phyloP scores from a whole-genome alignment of 2,888 invertebrate species.

The Drosophila limbata region DNA sequence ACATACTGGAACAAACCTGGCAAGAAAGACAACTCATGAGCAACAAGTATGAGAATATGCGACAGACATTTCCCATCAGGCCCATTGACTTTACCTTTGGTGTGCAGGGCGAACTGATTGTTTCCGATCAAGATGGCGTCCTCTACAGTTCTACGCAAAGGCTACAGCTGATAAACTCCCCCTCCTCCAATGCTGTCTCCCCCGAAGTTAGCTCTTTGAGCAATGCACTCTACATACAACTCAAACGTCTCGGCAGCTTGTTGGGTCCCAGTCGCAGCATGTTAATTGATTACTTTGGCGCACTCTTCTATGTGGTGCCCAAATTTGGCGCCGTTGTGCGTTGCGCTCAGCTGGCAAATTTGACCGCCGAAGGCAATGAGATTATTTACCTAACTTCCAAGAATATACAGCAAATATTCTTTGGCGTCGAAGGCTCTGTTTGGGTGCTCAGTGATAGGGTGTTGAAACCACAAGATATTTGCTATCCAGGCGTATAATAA shows the following conservation, averaged over 20 bases:
- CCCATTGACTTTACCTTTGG: slow-evolving; percentile 81
- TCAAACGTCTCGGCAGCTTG: slow-evolving; percentile 72
- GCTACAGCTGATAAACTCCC: slow-evolving; percentile 24
- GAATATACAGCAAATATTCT: slow-evolving; percentile 83
- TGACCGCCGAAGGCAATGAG: slow-evolving; percentile 82
- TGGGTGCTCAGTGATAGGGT: slow-evolving; percentile 83
- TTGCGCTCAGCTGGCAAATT: slow-evolving; percentile 64
- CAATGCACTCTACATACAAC: slow-evolving; percentile 32
- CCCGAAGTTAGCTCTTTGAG: neutral
- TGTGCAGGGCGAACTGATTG: slow-evolving; percentile 68
- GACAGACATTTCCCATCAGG: slow-evolving; percentile 72
- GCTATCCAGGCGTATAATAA: slow-evolving; percentile 64
- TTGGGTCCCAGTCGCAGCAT: slow-evolving; percentile 78
- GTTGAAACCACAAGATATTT: slow-evolving; percentile 79
- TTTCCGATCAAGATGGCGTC: slow-evolving; percentile 78
- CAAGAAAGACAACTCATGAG: slow-evolving; percentile 62
- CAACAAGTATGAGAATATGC: slow-evolving; percentile 73
- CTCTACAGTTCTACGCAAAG: slow-evolving; percentile 59
- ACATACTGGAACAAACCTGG: slow-evolving; percentile 82
- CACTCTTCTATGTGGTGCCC: slow-evolving; percentile 81
- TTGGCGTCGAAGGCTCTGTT: slow-evolving; percentile 76
- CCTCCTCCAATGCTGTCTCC: neutral
- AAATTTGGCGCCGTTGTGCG: slow-evolving; percentile 83
- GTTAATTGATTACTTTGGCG: slow-evolving; percentile 72
- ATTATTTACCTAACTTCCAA: slow-evolving; percentile 82